Evolutionary conservation across 2,888 invertebrate genomes (phyloP), one percentile per base, ranked within the genome.

Genomic region (Elegia similella): DNA sequence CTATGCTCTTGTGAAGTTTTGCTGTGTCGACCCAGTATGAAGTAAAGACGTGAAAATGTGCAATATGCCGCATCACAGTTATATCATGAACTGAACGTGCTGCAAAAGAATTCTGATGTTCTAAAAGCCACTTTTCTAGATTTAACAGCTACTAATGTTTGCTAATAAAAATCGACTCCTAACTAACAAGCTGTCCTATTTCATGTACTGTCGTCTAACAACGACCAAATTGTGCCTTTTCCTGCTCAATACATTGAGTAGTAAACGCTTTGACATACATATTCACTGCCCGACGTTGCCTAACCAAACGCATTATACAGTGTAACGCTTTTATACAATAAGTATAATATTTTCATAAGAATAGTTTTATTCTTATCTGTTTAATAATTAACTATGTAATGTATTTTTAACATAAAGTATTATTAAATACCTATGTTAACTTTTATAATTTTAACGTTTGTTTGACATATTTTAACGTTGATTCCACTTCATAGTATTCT

Each of bases 181-280:
- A 5, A 2, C 7, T 6, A 34, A 34, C 8, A n/a, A 38, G 6
- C 38, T 38, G 38, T 38, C 38, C 38, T 43, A 43, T 15, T 15
- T 43, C 43, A 29, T 30, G 29, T 17, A 52, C 38, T 46, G 47
- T 23, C 34, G 32, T 55, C 34, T 38, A 32, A 23, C 16, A 46
- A 38, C 13, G 46, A 46, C 42, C 47, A 48, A 34, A 38, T 32
- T 15, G 60, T 60, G 60, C 60, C 58, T 60, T 60, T 58, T 34
- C 46, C 55, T 42, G 59, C 43, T 43, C 48, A 16, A 55, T 6
- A 15, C 15, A 42, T 12, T 42, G 50, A 38, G 54, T 12, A 34
- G 52, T 29, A 29, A 30, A 47, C 13, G 34, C 16, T 34, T 52
- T 52, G 38, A 52, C 15, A 16, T 52, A 17, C 16, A 34, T 23